Evolutionary conservation across 2,797 vertebrate genomes (phyloP).

Genomic region (Sciurus carolinensis): DNA sequence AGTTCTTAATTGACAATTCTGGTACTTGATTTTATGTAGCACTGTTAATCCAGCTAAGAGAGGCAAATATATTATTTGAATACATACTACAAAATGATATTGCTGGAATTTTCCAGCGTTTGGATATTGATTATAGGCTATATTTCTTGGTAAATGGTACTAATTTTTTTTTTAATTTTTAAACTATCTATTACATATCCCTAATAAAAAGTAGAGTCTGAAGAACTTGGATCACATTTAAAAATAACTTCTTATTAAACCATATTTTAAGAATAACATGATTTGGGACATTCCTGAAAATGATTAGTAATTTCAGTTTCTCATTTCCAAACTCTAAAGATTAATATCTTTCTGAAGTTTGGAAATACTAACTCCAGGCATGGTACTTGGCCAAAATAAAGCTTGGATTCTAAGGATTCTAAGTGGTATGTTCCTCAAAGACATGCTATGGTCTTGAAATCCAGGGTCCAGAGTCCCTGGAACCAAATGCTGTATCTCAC

Average conservation of each 20-base stretch:
- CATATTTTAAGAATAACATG: conserved; percentile 33
- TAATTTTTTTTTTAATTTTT: conserved; percentile 22
- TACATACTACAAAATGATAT: neutral
- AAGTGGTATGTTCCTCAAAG: neutral
- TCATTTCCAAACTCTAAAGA: conserved; percentile 52
- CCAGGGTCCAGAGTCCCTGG: neutral
- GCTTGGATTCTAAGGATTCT: neutral
- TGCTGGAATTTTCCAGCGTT: conserved; percentile 13
- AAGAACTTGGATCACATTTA: neutral
- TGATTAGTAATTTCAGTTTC: conserved; percentile 30
- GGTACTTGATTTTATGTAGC: neutral
- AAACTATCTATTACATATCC: neutral
- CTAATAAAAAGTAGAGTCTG: neutral
- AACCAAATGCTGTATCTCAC: neutral
- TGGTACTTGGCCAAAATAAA: conserved; percentile 5
- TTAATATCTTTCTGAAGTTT: conserved; percentile 32
- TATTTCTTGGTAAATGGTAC: conserved; percentile 1
- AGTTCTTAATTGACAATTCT: neutral
- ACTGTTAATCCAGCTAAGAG: neutral
- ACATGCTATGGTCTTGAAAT: neutral
- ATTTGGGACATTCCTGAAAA: conserved; percentile 30
- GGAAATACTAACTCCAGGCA: conserved; percentile 16
- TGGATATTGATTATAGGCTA: neutral
- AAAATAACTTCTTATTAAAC: neutral
- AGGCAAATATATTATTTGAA: conserved; percentile 5